phyloP scores from a whole-genome alignment of 2,113 vertebrate species.

The Pachypanchax playfairii region DNA sequence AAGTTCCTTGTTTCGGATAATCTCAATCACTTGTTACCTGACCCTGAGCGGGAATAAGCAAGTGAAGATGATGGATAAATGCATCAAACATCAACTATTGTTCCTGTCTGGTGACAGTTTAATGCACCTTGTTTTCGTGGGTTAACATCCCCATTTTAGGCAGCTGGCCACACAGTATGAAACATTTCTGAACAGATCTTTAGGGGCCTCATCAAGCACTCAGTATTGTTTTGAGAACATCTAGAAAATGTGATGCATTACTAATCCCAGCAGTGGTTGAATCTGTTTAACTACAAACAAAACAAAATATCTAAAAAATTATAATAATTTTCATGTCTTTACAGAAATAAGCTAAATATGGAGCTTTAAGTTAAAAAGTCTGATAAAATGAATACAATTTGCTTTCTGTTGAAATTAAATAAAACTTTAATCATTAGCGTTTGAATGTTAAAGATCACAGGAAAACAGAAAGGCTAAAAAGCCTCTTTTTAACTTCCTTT shows the following conservation, averaged over 20 bases:
- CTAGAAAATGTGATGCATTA: conserved; percentile 15
- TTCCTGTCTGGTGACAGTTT: conserved; percentile 6
- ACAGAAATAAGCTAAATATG: too few relatives aligned
- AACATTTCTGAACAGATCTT: conserved; percentile 30
- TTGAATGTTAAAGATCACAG: too few relatives aligned
- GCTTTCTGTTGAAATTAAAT: too few relatives aligned
- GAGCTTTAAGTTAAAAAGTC: too few relatives aligned
- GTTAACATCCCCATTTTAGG: conserved; percentile 28
- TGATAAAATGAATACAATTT: too few relatives aligned
- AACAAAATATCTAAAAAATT: background rate
- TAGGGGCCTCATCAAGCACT: conserved; percentile 35
- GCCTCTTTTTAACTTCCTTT: too few relatives aligned
- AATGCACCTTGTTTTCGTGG: conserved; percentile 5
- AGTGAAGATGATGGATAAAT: background rate
- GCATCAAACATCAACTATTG: conserved; percentile 1
- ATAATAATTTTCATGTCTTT: too few relatives aligned
- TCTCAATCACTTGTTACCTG: background rate
- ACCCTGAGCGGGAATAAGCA: background rate
- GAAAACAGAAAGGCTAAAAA: too few relatives aligned
- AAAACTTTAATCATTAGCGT: too few relatives aligned
- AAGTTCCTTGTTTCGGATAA: background rate
- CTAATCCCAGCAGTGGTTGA: conserved; percentile 4
- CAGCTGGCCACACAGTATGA: conserved; percentile 20
- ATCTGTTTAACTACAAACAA: background rate
- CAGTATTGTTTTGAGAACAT: conserved; percentile 32